Base-by-base conservation (phyloP, 2,888 invertebrate species). In the Phragmatobia fuliginosa region DNA sequence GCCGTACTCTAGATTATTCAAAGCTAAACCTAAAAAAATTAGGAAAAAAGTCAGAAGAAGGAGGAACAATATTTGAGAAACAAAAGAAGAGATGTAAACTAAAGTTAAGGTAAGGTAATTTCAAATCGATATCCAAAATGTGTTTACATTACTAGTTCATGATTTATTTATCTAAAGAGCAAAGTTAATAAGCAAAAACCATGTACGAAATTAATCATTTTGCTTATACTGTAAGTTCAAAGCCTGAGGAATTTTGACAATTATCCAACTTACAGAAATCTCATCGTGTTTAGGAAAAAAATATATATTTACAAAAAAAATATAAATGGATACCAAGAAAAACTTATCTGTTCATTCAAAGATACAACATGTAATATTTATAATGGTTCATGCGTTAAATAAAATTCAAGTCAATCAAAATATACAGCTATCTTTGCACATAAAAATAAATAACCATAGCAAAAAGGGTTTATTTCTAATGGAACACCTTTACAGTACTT, bases 401-500 rank as follows among this genome's bases (percentile, higher is more conserved):
- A 62, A 74, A 3, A 38, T 70, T 68, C 67, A 70, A 80, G 73
- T 66, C 67, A 77, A 75, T 67, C 66, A 67, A 65, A 64, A 66
- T 33, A 68, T 31, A 60, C 36, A n/a, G 36, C 66, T 28, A 32
- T 52, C 60, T 45, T 18, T 60, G 10, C 62, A 67, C 49, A 75
- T 16, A 58, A 73, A 72, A 70, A 70, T 63, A 71, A 65, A 71
- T 68, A 72, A 70, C 32, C 32, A 58, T 49, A 67, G 56, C 61
- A 61, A 71, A 56, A 68, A 74, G 73, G 65, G 70, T 77, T 77
- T 74, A 72, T 74, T 63, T 71, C 33, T 73, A 72, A 70, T 73
- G 68, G 76, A 74, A 72, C 45, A 36, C 70, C 60, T 82, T 70
- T 70, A 65, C 25, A 73, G 69, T 71, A 65, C 68, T 74, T 79